Evolutionary conservation across 2,797 vertebrate species (phyloP).

Genomic region (Morelia viridis): DNA sequence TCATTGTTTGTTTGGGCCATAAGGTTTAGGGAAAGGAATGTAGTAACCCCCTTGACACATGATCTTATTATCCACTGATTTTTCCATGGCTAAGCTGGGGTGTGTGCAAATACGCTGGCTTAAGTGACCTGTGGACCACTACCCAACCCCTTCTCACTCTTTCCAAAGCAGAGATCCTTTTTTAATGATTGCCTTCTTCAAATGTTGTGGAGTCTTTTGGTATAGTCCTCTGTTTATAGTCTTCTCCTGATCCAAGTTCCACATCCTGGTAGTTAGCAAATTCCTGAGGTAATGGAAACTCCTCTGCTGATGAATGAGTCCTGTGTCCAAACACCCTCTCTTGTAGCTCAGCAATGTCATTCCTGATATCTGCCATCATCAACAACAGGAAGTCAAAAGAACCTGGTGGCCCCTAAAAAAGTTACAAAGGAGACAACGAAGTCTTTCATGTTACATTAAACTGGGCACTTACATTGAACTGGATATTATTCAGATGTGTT

Average conservation of each 20-base stretch:
- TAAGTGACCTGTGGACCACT: conserved; percentile 31
- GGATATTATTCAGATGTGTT: not conserved
- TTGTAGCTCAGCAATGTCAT: conserved; percentile 91
- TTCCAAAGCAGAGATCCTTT: not conserved
- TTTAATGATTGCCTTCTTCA: conserved; percentile 75
- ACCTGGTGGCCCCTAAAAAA: conserved; percentile 87
- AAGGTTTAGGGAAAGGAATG: not conserved
- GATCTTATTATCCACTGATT: not conserved
- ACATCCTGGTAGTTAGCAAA: conserved; percentile 84
- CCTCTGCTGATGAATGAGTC: conserved; percentile 79
- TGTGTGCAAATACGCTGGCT: conserved; percentile 4
- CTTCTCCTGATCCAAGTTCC: conserved; percentile 90
- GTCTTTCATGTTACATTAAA: not conserved
- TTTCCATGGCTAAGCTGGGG: not conserved
- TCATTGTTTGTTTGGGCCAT: not conserved
- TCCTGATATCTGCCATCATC: conserved; percentile 95
- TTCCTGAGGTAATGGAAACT: conserved; percentile 80
- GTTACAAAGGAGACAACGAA: conserved; percentile 16
- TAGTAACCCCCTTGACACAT: not conserved
- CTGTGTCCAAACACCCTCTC: conserved; percentile 84
- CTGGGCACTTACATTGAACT: not conserved
- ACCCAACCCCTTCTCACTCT: conserved; percentile 44
- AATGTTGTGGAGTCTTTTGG: conserved; percentile 76
- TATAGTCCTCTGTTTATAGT: conserved; percentile 76
- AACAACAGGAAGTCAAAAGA: conserved; percentile 96